Base-by-base conservation (phyloP, 2,113 vertebrate species). In the Platysteira castanea region DNA sequence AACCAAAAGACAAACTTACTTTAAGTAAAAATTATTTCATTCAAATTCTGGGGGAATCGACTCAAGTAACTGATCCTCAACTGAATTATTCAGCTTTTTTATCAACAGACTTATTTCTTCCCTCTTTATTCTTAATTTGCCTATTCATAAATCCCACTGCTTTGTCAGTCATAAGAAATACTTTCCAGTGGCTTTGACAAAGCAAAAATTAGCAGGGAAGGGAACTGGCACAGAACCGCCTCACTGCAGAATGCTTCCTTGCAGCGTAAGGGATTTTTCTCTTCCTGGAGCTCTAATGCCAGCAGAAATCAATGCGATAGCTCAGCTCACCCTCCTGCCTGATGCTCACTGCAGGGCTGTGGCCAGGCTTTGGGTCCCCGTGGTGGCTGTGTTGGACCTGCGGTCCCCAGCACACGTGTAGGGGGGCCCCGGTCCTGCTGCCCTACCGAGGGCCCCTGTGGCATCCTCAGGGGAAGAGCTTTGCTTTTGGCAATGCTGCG, bases 31-130 rank as follows among this genome's bases (percentile, higher is more conserved):
- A 93, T 91, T 3, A 95, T 97, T 96, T 96, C 92, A 96, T 96
- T 95, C 95, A 96, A 90, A 92, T 97, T 93, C 89, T 89, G 67
- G 39, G 64, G 56, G 84, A 97, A 91, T 93, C 54, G 9, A 95
- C 84, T 97, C 71, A 71, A 95, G 91, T 44, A 95, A 93, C 93
- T 94, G 95, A 95, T 97, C 95, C 95, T 95, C 94, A 91, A 75
- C 95, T 95, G 96, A 97, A 95, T 97, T 96, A 96, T 97, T 97
- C 96, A 96, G 90, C 84, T 96, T 97, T 95, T 96, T 90, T 95
- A 96, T 95, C 95, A 95, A 95, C 91, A 96, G 89, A 86, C 92
- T 93, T 88, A 93, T 87, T 95, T 81, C 93, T 94, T 89, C n/a
- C 74, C 61, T 96, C 91, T 95, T 96, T 95, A 73, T 87, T 93